A percentile compares a stretch with the other conserved stretches of the same genome.
Conservation (phyloP, 2,888 invertebrate species). For the Bombylius major region DNA sequence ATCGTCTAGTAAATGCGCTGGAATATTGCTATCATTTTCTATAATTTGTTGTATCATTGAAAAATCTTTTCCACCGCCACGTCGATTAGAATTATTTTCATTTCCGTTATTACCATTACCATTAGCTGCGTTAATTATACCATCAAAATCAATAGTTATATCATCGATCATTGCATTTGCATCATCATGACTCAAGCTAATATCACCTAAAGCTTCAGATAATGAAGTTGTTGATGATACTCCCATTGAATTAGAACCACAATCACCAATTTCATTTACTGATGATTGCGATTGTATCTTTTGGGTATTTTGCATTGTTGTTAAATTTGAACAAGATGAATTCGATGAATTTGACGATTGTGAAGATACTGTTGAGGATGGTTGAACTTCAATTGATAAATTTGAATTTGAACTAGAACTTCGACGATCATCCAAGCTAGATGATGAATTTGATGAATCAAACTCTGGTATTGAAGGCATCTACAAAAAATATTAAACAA, state of each 20-base stretch:
- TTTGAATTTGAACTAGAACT: slow-evolving; percentile 12
- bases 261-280: no score
- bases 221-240: neutral
- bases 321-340: neutral
- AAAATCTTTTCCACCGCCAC: no score
- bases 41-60: slow-evolving; percentile 1
- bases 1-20: slow-evolving; percentile 4
- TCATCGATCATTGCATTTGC: neutral
- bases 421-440: slow-evolving; percentile 18
- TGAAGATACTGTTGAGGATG: slow-evolving; percentile 8
- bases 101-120: no score
- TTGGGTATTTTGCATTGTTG: no score
- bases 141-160: neutral
- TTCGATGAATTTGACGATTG: slow-evolving; percentile 3
- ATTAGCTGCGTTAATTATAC: no score
- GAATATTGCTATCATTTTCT: neutral
- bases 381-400: slow-evolving; percentile 10
- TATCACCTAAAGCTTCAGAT: neutral
- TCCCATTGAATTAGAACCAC: neutral
- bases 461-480: slow-evolving; percentile 11
- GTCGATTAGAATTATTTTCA: no score
- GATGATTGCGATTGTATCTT: no score
- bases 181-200: neutral
- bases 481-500: slow-evolving; percentile 7
- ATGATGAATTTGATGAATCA: slow-evolving; percentile 19